Evolutionary conservation across 2,113 vertebrate species (phyloP).

Genomic region (Lasiurus borealis): DNA sequence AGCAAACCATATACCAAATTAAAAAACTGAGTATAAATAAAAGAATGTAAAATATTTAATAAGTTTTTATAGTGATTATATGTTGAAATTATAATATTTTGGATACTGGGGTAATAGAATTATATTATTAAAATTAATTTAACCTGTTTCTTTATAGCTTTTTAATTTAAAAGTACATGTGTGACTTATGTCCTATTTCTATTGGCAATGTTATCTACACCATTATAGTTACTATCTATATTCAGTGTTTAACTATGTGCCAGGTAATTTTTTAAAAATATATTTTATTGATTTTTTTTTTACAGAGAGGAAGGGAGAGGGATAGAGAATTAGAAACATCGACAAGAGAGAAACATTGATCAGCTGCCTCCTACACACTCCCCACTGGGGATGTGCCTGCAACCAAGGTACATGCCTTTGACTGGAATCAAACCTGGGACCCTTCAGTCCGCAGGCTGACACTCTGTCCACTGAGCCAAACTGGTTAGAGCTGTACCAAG

Average conservation of each 20-base stretch:
- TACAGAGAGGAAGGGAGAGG: too few species aligned
- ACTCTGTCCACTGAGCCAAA: too few species aligned
- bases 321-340: too few species aligned
- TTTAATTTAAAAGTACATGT: conserved; percentile 39
- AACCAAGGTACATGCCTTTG: too few species aligned
- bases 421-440: too few species aligned
- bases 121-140: conserved; percentile 18
- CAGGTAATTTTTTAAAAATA: background rate
- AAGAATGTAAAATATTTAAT: background rate
- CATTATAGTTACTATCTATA: background rate
- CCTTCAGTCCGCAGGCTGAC: too few species aligned
- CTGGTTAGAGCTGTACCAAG: background rate
- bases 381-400: too few species aligned
- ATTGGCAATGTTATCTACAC: background rate
- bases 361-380: too few species aligned
- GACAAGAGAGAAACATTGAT: too few species aligned
- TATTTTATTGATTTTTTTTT: too few species aligned
- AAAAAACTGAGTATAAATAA: conserved; percentile 7
- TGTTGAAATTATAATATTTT: conserved; percentile 12
- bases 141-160: conserved; percentile 5
- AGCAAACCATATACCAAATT: background rate
- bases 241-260: background rate
- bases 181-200: background rate
- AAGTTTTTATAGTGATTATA: background rate
- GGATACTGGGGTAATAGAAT: background rate